Conservation (phyloP, 2,113 vertebrate genomes). For the Scytalopus superciliaris region DNA sequence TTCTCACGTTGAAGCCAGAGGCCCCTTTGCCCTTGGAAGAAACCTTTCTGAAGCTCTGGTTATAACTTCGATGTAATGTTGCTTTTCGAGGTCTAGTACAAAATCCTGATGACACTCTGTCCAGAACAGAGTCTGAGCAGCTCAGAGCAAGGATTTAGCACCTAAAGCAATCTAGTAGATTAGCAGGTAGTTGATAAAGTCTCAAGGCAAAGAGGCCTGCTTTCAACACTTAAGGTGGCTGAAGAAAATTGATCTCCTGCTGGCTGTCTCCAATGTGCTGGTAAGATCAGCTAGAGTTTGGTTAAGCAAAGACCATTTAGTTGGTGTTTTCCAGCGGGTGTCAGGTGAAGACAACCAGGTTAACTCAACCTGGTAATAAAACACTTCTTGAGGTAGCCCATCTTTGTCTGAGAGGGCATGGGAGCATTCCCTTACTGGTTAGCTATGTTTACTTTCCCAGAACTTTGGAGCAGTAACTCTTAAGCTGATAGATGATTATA, state of each 20-base stretch:
- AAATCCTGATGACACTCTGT: background rate
- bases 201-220: background rate
- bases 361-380: background rate
- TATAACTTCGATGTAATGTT: background rate
- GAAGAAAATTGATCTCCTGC: background rate
- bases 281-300: background rate
- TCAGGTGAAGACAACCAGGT: background rate
- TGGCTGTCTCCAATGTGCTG: background rate
- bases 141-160: background rate
- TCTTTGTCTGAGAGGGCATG: background rate
- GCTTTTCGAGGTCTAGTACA: background rate
- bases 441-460: background rate
- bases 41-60: background rate
- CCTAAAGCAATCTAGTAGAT: background rate
- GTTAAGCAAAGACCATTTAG: background rate
- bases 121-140: background rate
- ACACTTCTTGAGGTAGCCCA: background rate
- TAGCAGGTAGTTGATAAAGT: background rate
- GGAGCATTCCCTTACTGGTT: background rate
- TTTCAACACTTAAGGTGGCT: background rate
- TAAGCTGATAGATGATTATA: background rate
- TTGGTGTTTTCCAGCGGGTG: background rate
- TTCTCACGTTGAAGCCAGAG: background rate
- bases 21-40: background rate
- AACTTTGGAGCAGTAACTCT: background rate